Evolutionary conservation across 2,888 invertebrate species (phyloP), one percentile per base, ranked within the genome.

Genomic region (Leptinotarsa tumamoca): DNA sequence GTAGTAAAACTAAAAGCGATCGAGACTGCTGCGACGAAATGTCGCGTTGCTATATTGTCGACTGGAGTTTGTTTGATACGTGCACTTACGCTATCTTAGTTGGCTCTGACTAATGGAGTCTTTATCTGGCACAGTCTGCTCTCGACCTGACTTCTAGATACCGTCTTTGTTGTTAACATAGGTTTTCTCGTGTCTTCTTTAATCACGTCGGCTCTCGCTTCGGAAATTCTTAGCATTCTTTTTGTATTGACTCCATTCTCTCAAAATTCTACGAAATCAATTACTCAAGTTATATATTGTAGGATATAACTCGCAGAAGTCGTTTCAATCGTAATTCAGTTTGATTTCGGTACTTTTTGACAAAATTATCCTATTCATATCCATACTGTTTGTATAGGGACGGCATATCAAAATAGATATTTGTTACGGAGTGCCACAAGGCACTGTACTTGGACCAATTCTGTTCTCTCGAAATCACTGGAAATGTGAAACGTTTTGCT

Each of bases 41-140:
- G 85, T 84, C 85, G 84, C 83, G 82, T 80, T 82, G 80, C 81
- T 82, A 83, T 82, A 81, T 80, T 80, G 81, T 82, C 83, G 80
- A 82, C 81, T 80, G 82, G 80, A 84, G 84, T 82, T 83, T 82
- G 82, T 84, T 85, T 83, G 85, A 86, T 86, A 86, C 80, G 84
- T 86, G 86, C 86, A 87, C 86, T 87, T 87, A 87, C 84, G 84
- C 84, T 87, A 86, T 87, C 86, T 86, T 77, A 81, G 82, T 82
- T 83, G 82, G 82, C 82, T 82, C 84, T 85, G 83, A 85, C 87
- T 87, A 87, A 87, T 87, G 87, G 87, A 86, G 84, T 84, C 86
- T 86, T 86, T 87, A 87, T 87, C 87, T 82, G 79, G 56, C 61
- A 66, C 72, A 78, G 81, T 80, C 82, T 82, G 77, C 77, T 75